These are phyloP conservation scores for Machimus rusticus DNA, from an alignment of 2,888 invertebrate species.

Conservation along the genomic window DNA sequence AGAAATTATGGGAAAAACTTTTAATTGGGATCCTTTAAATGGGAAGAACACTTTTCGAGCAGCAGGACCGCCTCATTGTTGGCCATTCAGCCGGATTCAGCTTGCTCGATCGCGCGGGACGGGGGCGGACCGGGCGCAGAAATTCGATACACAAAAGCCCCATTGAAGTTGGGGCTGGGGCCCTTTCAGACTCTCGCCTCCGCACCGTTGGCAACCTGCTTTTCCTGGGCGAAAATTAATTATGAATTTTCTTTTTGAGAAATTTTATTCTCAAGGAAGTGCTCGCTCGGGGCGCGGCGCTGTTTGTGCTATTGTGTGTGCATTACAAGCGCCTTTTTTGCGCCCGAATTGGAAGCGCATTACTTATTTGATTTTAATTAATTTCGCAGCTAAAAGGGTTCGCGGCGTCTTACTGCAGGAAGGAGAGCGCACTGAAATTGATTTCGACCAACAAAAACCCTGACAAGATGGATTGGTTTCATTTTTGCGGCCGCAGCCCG, in stretches of 20 bases:
- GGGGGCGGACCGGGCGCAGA: not conserved
- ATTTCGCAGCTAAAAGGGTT: constrained; percentile 40
- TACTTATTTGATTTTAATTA: constrained; percentile 42
- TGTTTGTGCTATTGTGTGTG: constrained; percentile 30
- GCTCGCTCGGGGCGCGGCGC: not conserved
- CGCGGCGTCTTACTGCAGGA: not conserved
- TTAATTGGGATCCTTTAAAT: constrained; percentile 46
- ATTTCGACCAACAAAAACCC: constrained; percentile 26
- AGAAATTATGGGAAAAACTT: constrained; percentile 47
- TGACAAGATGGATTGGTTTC: constrained; percentile 40
- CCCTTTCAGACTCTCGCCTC: not conserved
- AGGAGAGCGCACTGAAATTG: constrained; percentile 16
- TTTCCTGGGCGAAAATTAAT: constrained; percentile 41
- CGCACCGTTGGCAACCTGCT: constrained; percentile 5
- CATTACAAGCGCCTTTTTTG: constrained; percentile 24
- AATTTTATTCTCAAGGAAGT: constrained; percentile 39
- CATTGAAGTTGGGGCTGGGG: not conserved
- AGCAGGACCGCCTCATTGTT: constrained; percentile 22
- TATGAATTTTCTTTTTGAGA: constrained; percentile 41
- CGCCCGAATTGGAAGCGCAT: constrained; percentile 30
- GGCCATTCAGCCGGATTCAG: constrained; percentile 17
- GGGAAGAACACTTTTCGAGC: constrained; percentile 31
- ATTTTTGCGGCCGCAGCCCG: not conserved
- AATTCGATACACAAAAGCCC: constrained; percentile 39
- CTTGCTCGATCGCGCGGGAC: constrained; percentile 4